Conservation (phyloP, 2,113 vertebrate genomes). For the Ailurus styani region DNA sequence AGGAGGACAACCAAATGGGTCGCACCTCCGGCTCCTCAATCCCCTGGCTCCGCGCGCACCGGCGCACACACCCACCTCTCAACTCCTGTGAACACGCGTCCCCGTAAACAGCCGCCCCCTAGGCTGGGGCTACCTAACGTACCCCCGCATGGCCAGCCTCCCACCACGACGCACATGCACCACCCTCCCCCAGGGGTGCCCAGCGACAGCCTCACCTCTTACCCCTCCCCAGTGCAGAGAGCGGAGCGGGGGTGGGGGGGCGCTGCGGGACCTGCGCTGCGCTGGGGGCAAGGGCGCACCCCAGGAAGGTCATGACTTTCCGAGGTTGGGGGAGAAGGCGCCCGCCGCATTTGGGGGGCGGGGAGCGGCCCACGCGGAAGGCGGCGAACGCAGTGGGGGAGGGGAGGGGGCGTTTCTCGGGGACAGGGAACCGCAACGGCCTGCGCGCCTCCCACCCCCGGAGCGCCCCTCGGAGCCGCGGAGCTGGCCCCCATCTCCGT, state of each 20-base stretch:
- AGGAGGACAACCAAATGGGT: not conserved
- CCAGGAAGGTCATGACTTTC: slow-evolving; percentile 71
- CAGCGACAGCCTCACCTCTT: not conserved
- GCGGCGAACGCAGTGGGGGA: slow-evolving; percentile 5
- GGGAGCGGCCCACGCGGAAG: not conserved
- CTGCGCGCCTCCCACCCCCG: not conserved
- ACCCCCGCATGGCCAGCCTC: not conserved
- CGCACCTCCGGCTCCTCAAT: not conserved
- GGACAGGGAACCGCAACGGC: not conserved
- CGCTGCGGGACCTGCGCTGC: not conserved
- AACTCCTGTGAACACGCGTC: slow-evolving; percentile 35
- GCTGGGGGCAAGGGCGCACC: not conserved
- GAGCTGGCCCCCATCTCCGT: not conserved
- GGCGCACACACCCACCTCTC: slow-evolving; percentile 64
- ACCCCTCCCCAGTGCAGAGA: not conserved
- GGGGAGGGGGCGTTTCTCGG: slow-evolving; percentile 60
- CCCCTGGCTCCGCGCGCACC: not conserved
- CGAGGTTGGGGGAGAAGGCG: slow-evolving; percentile 3
- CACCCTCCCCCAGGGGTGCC: not conserved
- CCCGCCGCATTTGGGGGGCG: slow-evolving; percentile 19
- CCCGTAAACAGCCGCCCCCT: not conserved
- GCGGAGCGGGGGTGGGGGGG: not conserved
- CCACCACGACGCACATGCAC: not conserved
- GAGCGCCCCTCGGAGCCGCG: not conserved
- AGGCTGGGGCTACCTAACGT: not conserved